Base-by-base conservation (phyloP, 1,140 invertebrate species). In the Tetranychus cinnabarinus region DNA sequence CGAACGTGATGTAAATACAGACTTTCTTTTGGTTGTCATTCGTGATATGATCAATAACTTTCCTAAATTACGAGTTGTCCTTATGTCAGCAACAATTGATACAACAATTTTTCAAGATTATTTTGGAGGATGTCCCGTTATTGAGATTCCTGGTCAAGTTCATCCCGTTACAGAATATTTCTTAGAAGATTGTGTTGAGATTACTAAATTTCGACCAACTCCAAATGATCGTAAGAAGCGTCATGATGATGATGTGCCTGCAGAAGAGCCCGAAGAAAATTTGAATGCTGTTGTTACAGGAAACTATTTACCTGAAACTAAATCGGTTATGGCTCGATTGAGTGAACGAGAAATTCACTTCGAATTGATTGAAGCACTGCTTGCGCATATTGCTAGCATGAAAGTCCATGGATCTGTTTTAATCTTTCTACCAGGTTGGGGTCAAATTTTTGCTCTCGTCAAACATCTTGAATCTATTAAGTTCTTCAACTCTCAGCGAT, bases 71-170 rank as follows among this genome's bases (percentile, higher is more conserved):
- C 95, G 95, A 73, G 73, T 99, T 6, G 82, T 98, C 23, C 78
- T 99, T 0, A 99, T 99, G 95, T 97, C 91, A 6, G 95, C 95
- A 13, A 98, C 95, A 2, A 97, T 98, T 48, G 98, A 98, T 74
- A 84, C 97, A 50, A 77, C 90, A 65, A 75, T 97, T 1, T 98
- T 97, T 73, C 79, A 80, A 64, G 76, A 81, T 63, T 98, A 93
- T 73, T 98, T 97, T 75, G 77, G 83, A 63, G 76, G 82, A 52
- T 84, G 84, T 47, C 79, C 80, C 65, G 78, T 92, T 55, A 82
- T 95, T 66, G 78, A 90, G 75, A 88, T 98, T 37, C 93, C 93
- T 45, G 93, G 95, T 7, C 77, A 93, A 63, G 74, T 97, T 23
- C 92, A 83, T 76, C 87, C 91, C 1, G 97, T 97, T 65, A 80